Evolutionary conservation across 2,113 vertebrate species (phyloP).

Genomic region (Platichthys flesus): DNA sequence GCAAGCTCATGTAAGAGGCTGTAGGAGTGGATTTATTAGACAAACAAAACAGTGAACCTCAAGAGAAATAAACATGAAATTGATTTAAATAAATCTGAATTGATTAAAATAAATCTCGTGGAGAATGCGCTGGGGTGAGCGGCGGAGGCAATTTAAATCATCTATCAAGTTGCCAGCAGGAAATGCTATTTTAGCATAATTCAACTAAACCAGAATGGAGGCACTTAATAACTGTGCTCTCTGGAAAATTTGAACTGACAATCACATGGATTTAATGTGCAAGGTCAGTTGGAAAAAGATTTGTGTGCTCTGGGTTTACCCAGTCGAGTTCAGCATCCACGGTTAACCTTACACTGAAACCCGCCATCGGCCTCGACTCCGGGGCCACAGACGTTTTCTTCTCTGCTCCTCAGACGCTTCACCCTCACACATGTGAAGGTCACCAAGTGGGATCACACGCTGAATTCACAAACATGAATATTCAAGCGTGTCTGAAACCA

Average conservation of each 20-base stretch:
- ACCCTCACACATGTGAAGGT: not conserved
- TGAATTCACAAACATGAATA: conserved; percentile 13
- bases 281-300: conserved; percentile 33
- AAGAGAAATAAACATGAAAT: conserved; percentile 65
- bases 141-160: conserved; percentile 55
- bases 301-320: not conserved
- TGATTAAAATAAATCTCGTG: conserved; percentile 66
- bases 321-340: conserved; percentile 17
- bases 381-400: not conserved
- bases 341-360: not conserved
- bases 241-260: conserved; percentile 49
- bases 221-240: conserved; percentile 46
- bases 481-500: not conserved
- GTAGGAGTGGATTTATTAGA: conserved; percentile 64
- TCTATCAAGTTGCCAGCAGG: conserved; percentile 56
- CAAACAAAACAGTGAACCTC: conserved; percentile 64
- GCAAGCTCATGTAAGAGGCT: conserved; percentile 6
- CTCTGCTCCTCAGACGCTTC: conserved; percentile 6
- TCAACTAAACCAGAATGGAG: conserved; percentile 56
- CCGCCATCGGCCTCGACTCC: conserved; percentile 6
- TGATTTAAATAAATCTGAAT: conserved; percentile 71
- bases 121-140: conserved; percentile 28
- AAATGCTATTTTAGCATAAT: conserved; percentile 67
- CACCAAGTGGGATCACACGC: conserved; percentile 1
- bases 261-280: conserved; percentile 38